These are phyloP conservation scores for Drosophila setifemur DNA, from an alignment of 1,140 invertebrate species.

Conservation along the genomic window DNA sequence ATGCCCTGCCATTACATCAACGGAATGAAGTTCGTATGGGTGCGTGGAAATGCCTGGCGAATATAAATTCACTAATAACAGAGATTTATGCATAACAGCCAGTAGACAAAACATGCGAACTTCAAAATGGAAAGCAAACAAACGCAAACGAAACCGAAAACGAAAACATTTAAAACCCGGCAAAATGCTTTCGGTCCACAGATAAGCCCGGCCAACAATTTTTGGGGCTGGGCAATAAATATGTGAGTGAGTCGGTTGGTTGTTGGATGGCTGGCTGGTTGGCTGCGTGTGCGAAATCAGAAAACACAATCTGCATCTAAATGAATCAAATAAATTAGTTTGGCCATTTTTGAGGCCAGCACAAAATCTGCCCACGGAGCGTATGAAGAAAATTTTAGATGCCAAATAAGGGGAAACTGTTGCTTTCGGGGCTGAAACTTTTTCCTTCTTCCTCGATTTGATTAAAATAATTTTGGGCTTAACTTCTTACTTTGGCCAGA, in stretches of 20 bases:
- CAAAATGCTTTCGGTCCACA: slow-evolving; percentile 23
- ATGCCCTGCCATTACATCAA: slow-evolving; percentile 19
- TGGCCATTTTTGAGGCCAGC: slow-evolving; percentile 57
- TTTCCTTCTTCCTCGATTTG: slow-evolving; percentile 55
- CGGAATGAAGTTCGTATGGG: slow-evolving; percentile 38
- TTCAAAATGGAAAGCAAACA: slow-evolving; percentile 30
- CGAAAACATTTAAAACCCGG: slow-evolving; percentile 38
- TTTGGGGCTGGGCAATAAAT: slow-evolving; percentile 2
- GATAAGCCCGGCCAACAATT: slow-evolving; percentile 48
- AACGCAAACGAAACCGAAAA: slow-evolving; percentile 1
- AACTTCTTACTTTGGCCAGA: slow-evolving; percentile 59
- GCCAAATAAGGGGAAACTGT: slow-evolving; percentile 17
- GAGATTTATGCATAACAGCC: slow-evolving; percentile 55
- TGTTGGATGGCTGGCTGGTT: neutral
- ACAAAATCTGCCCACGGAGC: slow-evolving; percentile 14
- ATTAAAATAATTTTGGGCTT: slow-evolving; percentile 80
- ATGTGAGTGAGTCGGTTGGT: slow-evolving; percentile 4
- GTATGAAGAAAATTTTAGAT: too few relatives aligned
- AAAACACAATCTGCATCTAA: slow-evolving; percentile 76
- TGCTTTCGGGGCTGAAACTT: slow-evolving; percentile 46
- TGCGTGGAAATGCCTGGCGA: slow-evolving; percentile 53
- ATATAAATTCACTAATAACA: slow-evolving; percentile 71
- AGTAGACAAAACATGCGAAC: slow-evolving; percentile 5
- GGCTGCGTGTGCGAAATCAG: slow-evolving; percentile 20
- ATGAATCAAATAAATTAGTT: slow-evolving; percentile 81